Conservation (phyloP, 1,140 invertebrate genomes). For the Streblospio benedicti region DNA sequence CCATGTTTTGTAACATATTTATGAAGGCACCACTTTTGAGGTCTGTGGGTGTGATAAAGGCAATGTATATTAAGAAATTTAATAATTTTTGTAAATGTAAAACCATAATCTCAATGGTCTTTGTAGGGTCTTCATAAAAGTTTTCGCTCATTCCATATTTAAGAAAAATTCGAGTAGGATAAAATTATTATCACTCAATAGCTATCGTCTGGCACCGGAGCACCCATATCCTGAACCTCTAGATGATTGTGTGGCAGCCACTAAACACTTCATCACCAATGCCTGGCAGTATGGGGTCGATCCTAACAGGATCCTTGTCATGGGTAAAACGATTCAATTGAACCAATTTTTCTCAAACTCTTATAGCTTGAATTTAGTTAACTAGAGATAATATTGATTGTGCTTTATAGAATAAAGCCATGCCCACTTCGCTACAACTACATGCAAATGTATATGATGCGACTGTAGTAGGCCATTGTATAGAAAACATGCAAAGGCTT, state of each 20-base stretch:
- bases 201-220: conserved; percentile 17
- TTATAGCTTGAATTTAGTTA: too few species aligned
- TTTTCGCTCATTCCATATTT: neutral
- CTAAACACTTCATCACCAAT: conserved; percentile 14
- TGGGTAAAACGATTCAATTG: too few species aligned
- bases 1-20: too few species aligned
- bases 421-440: too few species aligned
- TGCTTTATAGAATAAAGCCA: too few species aligned
- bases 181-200: neutral
- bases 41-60: neutral
- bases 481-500: too few species aligned
- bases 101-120: neutral
- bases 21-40: neutral
- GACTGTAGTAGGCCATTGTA: too few species aligned
- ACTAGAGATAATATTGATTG: too few species aligned
- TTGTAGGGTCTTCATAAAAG: neutral
- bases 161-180: neutral
- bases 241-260: conserved; percentile 10
- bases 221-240: conserved; percentile 10
- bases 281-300: conserved; percentile 11
- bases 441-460: too few species aligned
- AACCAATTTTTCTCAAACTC: too few species aligned
- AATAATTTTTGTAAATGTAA: neutral
- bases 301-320: conserved; percentile 7
- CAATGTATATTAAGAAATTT: neutral